Base-by-base conservation (phyloP, 2,888 invertebrate genomes). In the Noctua janthina region DNA sequence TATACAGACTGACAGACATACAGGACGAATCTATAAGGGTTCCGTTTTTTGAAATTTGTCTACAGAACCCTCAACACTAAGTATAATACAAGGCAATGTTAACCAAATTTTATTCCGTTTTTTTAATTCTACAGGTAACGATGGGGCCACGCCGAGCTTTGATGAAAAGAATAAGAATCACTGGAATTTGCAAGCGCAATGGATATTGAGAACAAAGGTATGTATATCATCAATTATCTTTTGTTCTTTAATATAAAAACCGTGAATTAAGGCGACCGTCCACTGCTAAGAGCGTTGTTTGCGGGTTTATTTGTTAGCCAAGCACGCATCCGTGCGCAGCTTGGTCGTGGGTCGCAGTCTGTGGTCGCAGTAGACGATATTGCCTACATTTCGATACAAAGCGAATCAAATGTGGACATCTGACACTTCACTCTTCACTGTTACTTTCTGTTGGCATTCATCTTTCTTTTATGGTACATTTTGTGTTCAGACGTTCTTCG, bases 151-250 rank as follows among this genome's bases (percentile, higher is more conserved):
- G 0, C 77, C 75, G 8, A 78, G 78, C 0, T 96, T 96, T 67
- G 95, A 96, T 68, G 96, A 96, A 79, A 94, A 79, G 56, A 95
- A 96, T 71, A 93, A 93, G 68, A 94, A 95, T 0, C 95, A 96
- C 72, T 97, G 96, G 96, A 93, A 91, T 75, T 84, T 93, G 29
- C 96, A 96, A 74, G 96, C 96, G 1, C 96, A 97, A 87, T 95
- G 95, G 95, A 92, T 93, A 0, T 85, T 96, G n/a, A 89, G 91
- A 35, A 78, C 93, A 68, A 96, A 96, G 94, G 96, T 96, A 89
- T 20, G 96, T 96, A 89, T 20, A 4, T 29, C 35, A n/a, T 43
- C 6, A 29, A 54, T 29, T 29, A 49, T 10, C 20, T 20, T 6
- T 46, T 62, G 20, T 13, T 74, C 20, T 20, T 39, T 35, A 10